Evolutionary conservation across 1,140 invertebrate genomes (phyloP), one percentile per base, ranked within the genome.

Genomic region (Drosophila murphyi): DNA sequence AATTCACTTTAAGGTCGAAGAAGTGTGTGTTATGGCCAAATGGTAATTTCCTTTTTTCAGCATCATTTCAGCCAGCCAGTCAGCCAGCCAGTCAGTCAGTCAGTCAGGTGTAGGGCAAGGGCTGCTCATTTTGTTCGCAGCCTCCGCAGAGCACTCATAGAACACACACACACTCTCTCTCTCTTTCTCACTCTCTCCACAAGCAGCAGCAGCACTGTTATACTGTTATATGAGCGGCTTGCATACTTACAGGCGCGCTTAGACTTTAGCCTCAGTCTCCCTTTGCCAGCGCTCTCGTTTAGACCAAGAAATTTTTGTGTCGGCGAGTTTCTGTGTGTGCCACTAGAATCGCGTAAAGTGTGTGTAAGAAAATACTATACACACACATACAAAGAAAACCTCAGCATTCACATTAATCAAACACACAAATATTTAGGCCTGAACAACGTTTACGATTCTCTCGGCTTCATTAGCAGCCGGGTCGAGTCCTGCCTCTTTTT

Each of bases 221-320:
- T 59, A 60, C 69, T 72, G 61, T 63, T 43, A 64, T 71, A 73
- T 51, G 28, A 5, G 12, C 29, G 59, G 50, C 32, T 54, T 77
- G 78, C 78, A 86, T 87, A 87, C 79, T 87, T 88, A 77, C 59
- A 69, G 76, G 75, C 71, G 65, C 45, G 59, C 59, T 29, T 29
- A 8, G 12, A 50, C 54, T 51, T 45, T 41, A 28, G 35, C 69
- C 37, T 87, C 82, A 87, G 82, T 87, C 76, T 87, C 82, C 82
- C 79, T 67, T 87, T 76, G 82, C 72, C 80, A 79, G 82, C 69
- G 82, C 69, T 86, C 76, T 71, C 72, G 78, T 86, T 20, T 56
- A 68, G 51, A 71, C 51, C 43, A 63, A 39, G 37, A 65, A 56
- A 43, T 50, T 55, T 48, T 62, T 45, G 48, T 5, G 29, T 41